These are phyloP conservation scores for Aphidius colemani DNA, from an alignment of 2,888 invertebrate genomes.

Conservation along the genomic window DNA sequence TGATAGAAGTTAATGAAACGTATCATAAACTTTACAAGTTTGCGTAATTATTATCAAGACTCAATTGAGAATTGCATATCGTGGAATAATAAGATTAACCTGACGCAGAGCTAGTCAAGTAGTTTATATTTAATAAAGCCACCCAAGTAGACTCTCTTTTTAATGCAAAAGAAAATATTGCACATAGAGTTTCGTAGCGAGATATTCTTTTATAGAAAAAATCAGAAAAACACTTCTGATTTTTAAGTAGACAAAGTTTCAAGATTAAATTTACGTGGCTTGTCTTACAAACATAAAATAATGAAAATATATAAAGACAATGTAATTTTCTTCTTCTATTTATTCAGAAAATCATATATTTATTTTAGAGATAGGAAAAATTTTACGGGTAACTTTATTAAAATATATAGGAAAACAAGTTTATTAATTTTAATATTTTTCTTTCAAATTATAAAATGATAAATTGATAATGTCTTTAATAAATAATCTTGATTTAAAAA, in stretches of 20 bases:
- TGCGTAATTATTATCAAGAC: no score
- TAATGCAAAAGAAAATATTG: neutral
- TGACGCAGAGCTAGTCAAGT: conserved; percentile 20
- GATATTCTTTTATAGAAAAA: neutral
- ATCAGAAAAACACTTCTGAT: neutral
- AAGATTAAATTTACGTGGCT: conserved; percentile 19
- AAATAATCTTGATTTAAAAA: no score
- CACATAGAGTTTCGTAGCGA: neutral
- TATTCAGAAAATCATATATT: neutral
- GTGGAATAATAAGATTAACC: conserved; percentile 22
- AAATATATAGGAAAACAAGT: neutral
- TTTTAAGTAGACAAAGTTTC: conserved; percentile 15
- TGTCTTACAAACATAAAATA: conserved; percentile 19
- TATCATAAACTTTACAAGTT: no score
- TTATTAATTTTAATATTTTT: neutral
- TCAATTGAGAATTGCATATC: conserved; percentile 5
- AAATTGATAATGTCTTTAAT: neutral
- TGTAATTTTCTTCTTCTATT: conserved; percentile 23
- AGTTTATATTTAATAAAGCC: conserved; percentile 28
- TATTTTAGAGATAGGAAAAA: neutral
- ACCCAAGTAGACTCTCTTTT: conserved; percentile 16
- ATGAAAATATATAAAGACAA: conserved; percentile 15
- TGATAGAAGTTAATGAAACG: no score
- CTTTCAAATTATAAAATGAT: neutral
- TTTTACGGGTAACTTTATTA: neutral